These are phyloP conservation scores for Plusia festucae DNA, from an alignment of 2,888 invertebrate genomes.

Conservation along the genomic window DNA sequence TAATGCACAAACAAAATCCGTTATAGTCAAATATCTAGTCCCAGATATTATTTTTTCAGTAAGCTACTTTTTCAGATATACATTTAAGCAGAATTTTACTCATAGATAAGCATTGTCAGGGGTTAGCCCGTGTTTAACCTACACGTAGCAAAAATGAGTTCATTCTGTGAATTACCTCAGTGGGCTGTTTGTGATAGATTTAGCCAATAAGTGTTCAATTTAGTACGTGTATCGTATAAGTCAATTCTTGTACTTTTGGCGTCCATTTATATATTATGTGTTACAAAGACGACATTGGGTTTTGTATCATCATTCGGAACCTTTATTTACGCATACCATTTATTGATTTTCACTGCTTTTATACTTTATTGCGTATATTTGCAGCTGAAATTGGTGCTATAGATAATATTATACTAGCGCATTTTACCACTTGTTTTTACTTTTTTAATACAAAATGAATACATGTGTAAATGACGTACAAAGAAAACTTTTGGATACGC, in stretches of 20 bases:
- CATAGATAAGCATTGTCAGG: slow-evolving; percentile 69
- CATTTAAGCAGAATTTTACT: slow-evolving; percentile 72
- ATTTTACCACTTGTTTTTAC: slow-evolving; percentile 43
- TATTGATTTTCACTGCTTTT: slow-evolving; percentile 68
- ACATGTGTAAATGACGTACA: slow-evolving; percentile 65
- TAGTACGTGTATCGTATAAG: slow-evolving; percentile 81
- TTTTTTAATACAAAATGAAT: slow-evolving; percentile 37
- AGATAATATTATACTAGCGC: slow-evolving; percentile 63
- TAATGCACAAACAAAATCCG: slow-evolving; percentile 77
- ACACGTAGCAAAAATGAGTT: slow-evolving; percentile 67
- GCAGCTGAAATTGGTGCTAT: slow-evolving; percentile 88
- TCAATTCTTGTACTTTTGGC: slow-evolving; percentile 85
- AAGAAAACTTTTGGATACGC: slow-evolving; percentile 46
- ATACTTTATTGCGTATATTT: slow-evolving; percentile 74
- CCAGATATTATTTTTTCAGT: slow-evolving; percentile 78
- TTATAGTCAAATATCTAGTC: slow-evolving; percentile 88
- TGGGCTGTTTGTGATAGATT: slow-evolving; percentile 88
- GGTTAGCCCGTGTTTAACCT: slow-evolving; percentile 61
- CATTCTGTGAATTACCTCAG: slow-evolving; percentile 86
- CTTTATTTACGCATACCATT: slow-evolving; percentile 58
- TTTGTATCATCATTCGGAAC: slow-evolving; percentile 44
- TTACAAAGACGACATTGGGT: slow-evolving; percentile 55
- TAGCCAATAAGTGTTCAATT: slow-evolving; percentile 89
- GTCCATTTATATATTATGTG: slow-evolving; percentile 71
- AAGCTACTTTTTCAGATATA: slow-evolving; percentile 72